Evolutionary conservation across 2,113 vertebrate genomes (phyloP), one percentile per base, ranked within the genome.

Genomic region (Halcyon malimbica): DNA sequence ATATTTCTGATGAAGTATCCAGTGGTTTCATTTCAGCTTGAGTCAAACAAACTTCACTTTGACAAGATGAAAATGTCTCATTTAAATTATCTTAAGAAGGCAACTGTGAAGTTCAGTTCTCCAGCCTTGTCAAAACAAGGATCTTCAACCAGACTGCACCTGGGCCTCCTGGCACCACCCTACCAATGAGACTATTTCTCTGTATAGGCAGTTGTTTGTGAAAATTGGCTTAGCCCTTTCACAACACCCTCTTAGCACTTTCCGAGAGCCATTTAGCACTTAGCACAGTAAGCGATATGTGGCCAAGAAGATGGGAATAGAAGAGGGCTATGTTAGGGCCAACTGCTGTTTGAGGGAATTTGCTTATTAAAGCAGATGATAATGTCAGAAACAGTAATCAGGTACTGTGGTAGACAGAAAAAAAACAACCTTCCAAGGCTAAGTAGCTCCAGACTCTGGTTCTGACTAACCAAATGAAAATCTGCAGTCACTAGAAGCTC

Each of bases 161-260:
- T 23, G 15, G 41, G n/a, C 48, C 68, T 79, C 53, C 80, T 51
- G 35, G 76, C n/a, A 91, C 33, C 7, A 37, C 46, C 28, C 17
- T 75, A 18, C 16, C 2, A 5, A 67, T 48, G 29, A 65, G 24
- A 33, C 51, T 64, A 10, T 54, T 94, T 26, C 64, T 80, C 59
- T 70, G 31, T 76, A 50, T 31, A 85, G 50, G 75, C 59, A 74
- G 46, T 42, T 59, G 21, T 63, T 90, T 35, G 26, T 77, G 71
- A 77, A 87, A 82, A 67, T 73, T 1, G 0, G 37, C 44, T 79
- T 69, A 83, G 90, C 16, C 79, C 39, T 88, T 89, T 74, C 83
- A 93, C 60, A 92, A 67, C 88, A 86, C 54, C 26, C 31, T 77
- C 90, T 97, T 92, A 83, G 73, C 93, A 92, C 93, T 91, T 97